Conservation (phyloP, 92 coral and sea anemone genomes). For the Hydrozoanthus gracilis region DNA sequence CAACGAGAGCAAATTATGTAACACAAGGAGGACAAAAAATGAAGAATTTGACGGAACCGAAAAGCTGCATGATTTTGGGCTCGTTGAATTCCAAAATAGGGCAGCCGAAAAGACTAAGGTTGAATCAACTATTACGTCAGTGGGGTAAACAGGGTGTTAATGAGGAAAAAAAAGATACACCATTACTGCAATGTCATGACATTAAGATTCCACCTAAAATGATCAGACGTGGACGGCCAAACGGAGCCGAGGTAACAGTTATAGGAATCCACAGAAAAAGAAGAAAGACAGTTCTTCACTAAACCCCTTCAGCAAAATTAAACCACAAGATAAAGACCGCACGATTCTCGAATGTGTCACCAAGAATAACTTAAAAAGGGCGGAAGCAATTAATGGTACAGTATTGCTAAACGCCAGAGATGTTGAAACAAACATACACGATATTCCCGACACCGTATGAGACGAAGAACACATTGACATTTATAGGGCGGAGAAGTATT, state of each 20-base stretch:
- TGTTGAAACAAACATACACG: slow-evolving; percentile 47
- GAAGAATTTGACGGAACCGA: too few species aligned
- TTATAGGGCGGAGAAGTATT: slow-evolving; percentile 57
- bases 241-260: slow-evolving; percentile 66
- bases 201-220: slow-evolving; percentile 62
- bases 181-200: background rate
- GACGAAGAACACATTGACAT: slow-evolving; percentile 56
- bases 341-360: slow-evolving; percentile 55
- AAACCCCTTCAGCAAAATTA: slow-evolving; percentile 37
- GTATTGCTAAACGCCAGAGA: slow-evolving; percentile 34
- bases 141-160: background rate
- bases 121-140: too few species aligned
- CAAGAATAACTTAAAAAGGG: slow-evolving; percentile 19
- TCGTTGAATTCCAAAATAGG: too few species aligned
- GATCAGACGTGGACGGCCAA: slow-evolving; percentile 59
- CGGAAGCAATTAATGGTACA: slow-evolving; percentile 57
- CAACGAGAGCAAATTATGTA: too few species aligned
- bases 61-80: too few species aligned
- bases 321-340: slow-evolving; percentile 53
- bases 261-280: slow-evolving; percentile 54
- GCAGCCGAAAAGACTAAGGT: too few species aligned
- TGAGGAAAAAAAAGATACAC: background rate
- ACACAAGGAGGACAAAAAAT: too few species aligned
- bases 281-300: slow-evolving; percentile 49
- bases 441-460: slow-evolving; percentile 50